Evolutionary conservation across 2,113 vertebrate species (phyloP).

Genomic region (Pelecanus crispus): DNA sequence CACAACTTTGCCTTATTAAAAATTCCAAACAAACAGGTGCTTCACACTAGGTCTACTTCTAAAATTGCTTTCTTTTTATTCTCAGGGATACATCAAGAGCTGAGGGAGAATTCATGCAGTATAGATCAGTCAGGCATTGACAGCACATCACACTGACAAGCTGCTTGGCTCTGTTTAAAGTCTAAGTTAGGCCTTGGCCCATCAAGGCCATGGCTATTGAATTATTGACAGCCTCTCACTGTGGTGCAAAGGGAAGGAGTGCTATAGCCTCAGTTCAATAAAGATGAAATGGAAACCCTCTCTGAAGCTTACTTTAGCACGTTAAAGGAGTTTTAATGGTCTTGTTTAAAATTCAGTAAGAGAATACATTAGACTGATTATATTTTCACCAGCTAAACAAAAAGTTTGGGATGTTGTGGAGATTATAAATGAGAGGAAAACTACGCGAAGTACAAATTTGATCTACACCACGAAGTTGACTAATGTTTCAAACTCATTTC

Average conservation of each 20-base stretch:
- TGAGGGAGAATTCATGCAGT: constrained; percentile 75
- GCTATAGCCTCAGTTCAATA: constrained; percentile 71
- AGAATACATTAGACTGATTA: constrained; percentile 77
- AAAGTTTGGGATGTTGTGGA: constrained; percentile 54
- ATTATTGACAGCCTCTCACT: constrained; percentile 82
- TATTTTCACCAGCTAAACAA: constrained; percentile 72
- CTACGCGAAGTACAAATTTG: background rate
- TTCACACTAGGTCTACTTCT: constrained; percentile 66
- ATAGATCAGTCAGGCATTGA: constrained; percentile 81
- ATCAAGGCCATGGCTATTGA: constrained; percentile 81
- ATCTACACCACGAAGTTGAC: background rate
- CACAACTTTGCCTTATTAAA: constrained; percentile 43
- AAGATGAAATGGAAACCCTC: constrained; percentile 84
- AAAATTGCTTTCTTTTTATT: constrained; percentile 76
- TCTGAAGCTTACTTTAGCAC: constrained; percentile 78
- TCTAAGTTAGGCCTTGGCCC: constrained; percentile 74
- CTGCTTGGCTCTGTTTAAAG: constrained; percentile 81
- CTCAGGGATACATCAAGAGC: constrained; percentile 73
- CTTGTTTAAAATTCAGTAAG: constrained; percentile 82
- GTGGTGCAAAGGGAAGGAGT: constrained; percentile 66
- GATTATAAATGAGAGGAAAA: constrained; percentile 49
- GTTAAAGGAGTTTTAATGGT: constrained; percentile 82
- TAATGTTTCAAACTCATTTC: background rate
- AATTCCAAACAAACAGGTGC: constrained; percentile 73
- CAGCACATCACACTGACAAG: constrained; percentile 77